Base-by-base conservation (phyloP, 2,113 vertebrate genomes). In the Anolis carolinensis region DNA sequence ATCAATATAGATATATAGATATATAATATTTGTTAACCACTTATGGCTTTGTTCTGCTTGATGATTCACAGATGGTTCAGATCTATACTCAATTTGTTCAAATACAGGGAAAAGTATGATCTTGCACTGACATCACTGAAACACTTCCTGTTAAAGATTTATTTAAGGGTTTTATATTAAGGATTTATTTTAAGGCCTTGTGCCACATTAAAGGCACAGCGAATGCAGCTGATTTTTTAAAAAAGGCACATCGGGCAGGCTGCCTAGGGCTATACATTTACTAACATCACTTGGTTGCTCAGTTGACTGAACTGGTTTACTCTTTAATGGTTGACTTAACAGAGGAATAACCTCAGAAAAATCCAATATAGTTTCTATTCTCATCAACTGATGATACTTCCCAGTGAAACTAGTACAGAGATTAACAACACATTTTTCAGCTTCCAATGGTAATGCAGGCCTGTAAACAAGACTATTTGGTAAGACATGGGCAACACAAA, bases 261-360 rank as follows among this genome's bases (percentile, higher is more conserved):
- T 65, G 82, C 89, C 90, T 18, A 34, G 70, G 87, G 92, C 86
- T 84, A 39, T 75, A 80, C 75, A 88, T 92, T 88, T 83, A 84
- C 79, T 52, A 73, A 50, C 13, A 85, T 32, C 55, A 89, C 71
- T 3, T 90, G 89, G 81, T 74, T 55, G 52, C 30, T 50, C 75
- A 87, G 67, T 79, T 91, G 77, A 86, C 34, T 89, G 90, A 88
- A 89, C 85, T 86, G 39, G 21, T 80, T 73, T 5, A 84, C 27
- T 34, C 82, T 86, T 90, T 85, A 16, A 87, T 13, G 25, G 27
- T 13, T 86, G 55, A 75, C 7, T 90, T 88, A 5, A 36, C 74
- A 76, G 32, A 62, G 70, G 25, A 77, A 23, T 72, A 73, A 83
- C 23, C 39, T 79, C 73, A 1, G 2, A 73, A 73, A 83, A 83